These are phyloP conservation scores for Campoletis sonorensis DNA, from an alignment of 1,140 invertebrate species.

Conservation along the genomic window DNA sequence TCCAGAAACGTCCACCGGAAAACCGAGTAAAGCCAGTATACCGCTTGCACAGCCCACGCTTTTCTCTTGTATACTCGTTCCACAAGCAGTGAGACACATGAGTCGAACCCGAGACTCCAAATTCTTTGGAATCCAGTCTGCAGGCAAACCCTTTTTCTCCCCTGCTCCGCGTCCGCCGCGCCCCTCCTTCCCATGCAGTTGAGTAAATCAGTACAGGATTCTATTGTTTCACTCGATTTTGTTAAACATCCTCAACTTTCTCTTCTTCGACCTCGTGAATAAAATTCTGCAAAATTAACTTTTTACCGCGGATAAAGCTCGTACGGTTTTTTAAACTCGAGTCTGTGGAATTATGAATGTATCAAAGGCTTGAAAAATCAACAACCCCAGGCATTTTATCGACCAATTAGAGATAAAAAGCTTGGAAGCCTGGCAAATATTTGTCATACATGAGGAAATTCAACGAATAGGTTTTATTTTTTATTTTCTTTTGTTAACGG, in stretches of 20 bases:
- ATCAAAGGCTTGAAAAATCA: too few species aligned
- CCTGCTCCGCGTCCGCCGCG: background rate
- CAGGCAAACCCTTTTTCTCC: background rate
- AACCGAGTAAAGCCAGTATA: constrained; percentile 47
- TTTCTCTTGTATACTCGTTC: constrained; percentile 18
- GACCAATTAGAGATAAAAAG: too few species aligned
- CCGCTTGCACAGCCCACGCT: constrained; percentile 17
- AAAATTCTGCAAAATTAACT: constrained; percentile 16
- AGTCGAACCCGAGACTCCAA: constrained; percentile 33
- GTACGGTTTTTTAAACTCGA: background rate
- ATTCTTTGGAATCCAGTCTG: constrained; percentile 37
- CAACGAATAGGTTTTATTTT: too few species aligned
- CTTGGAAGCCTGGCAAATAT: too few species aligned
- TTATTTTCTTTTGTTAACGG: too few species aligned
- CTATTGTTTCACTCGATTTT: constrained; percentile 34
- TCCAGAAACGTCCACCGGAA: constrained; percentile 52
- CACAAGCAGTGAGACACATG: constrained; percentile 20
- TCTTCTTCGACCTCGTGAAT: background rate
- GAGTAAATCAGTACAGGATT: constrained; percentile 41
- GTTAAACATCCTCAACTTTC: constrained; percentile 9
- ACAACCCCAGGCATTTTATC: too few species aligned
- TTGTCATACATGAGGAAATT: too few species aligned
- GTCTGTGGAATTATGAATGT: too few species aligned
- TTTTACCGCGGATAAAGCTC: background rate
- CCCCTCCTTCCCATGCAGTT: background rate